Base-by-base conservation (phyloP, 2,797 vertebrate genomes). In the Lithobates pipiens region DNA sequence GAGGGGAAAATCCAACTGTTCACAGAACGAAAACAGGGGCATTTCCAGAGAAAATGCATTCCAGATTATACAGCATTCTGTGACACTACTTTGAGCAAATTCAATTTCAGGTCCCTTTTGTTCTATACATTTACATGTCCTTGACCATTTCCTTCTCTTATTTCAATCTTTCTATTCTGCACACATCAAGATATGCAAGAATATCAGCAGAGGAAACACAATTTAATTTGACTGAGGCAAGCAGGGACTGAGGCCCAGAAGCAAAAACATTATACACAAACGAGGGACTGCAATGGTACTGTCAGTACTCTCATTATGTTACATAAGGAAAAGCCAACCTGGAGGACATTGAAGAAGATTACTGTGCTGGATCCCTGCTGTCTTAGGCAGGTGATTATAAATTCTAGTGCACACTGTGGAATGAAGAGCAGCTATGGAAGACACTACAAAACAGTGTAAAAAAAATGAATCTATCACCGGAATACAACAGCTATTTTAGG, bases 281-380 rank as follows among this genome's bases (percentile, higher is more conserved):
- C 54, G 21, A 67, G 16, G 65, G 10, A 2, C 27, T 11, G 25
- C 65, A 67, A 67, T 67, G 65, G 3, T 13, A 67, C 65, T 67
- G 65, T 29, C 65, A 25, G 65, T 67, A 15, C 65, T 67, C 25
- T 67, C 65, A 67, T 67, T 27, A 25, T 67, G 25, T 67, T 27
- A 67, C 3, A 67, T 67, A 67, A 67, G 13, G 27, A 13, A 67
- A 67, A 13, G 13, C n/a, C n/a, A 67, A 67, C n/a, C 65, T 67
- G 65, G 65, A 67, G 25, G 25, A 67, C 65, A 67, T 67, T 67
- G n/a, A 67, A 15, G 63, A 27, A 67, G 65, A 67, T 29, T 67
- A 67, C 27, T 4, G 9, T 67, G 23, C 61, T 18, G 27, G 27
- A 67, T 29, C n/a, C 65, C 27, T 10, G 11, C 10, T 67, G 65